Conservation (phyloP, 1,140 invertebrate species). For the Bombus superbus region DNA sequence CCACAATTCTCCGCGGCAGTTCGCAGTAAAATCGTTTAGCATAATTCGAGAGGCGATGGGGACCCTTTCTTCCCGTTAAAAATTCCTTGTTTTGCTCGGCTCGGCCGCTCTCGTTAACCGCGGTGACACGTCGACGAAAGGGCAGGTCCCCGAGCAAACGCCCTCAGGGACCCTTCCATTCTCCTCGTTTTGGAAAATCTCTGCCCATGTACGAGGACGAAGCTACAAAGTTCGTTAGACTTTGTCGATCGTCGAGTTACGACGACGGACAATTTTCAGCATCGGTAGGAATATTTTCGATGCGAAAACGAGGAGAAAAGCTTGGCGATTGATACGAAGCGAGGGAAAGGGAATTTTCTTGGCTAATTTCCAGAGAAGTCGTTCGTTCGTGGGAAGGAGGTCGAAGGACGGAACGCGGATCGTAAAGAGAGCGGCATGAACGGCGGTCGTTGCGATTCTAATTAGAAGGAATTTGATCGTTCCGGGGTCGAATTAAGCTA, state of each 20-base stretch:
- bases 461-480: conserved; percentile 76
- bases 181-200: neutral
- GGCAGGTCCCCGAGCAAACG: conserved; percentile 63
- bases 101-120: conserved; percentile 77
- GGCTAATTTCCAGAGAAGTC: neutral
- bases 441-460: conserved; percentile 71
- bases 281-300: neutral
- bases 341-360: neutral
- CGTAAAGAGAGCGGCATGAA: conserved; percentile 44
- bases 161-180: neutral
- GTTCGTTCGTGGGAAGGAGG: neutral
- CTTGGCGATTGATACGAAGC: too few species aligned
- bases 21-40: conserved; percentile 74
- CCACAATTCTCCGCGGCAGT: conserved; percentile 33
- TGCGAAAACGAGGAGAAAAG: neutral
- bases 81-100: conserved; percentile 71
- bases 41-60: conserved; percentile 72
- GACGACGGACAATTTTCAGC: neutral
- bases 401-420: neutral
- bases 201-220: neutral
- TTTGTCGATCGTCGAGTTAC: neutral
- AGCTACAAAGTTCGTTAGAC: neutral
- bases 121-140: conserved; percentile 80
- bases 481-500: conserved; percentile 73
- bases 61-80: conserved; percentile 55